Evolutionary conservation across 2,888 invertebrate genomes (phyloP).

Genomic region (Dichetophora obliterata): DNA sequence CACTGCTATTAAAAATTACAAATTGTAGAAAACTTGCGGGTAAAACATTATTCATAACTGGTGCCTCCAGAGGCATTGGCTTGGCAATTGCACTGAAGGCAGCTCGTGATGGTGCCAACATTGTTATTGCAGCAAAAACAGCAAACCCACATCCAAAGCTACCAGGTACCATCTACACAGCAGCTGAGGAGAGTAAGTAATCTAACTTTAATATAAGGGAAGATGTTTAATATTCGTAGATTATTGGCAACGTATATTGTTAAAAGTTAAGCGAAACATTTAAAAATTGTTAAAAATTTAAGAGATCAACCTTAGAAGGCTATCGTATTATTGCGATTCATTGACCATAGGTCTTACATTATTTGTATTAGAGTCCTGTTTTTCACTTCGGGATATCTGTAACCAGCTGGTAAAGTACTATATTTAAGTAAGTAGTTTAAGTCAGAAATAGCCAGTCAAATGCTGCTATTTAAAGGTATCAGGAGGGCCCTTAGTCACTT

Average conservation of each 20-base stretch:
- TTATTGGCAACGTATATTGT: neutral
- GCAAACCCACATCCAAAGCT: constrained; percentile 77
- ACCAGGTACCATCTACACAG: constrained; percentile 84
- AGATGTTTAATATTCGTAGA: neutral
- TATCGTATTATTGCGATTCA: neutral
- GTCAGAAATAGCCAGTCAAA: too few species aligned
- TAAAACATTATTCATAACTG: constrained; percentile 93
- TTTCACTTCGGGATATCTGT: too few species aligned
- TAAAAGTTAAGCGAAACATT: neutral
- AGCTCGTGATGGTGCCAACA: constrained; percentile 87
- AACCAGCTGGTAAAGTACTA: too few species aligned
- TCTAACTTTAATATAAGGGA: neutral
- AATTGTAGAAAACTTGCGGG: constrained; percentile 76
- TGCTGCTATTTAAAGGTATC: too few species aligned
- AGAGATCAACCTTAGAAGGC: neutral
- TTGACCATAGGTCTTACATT: too few species aligned
- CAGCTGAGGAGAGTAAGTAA: constrained; percentile 81
- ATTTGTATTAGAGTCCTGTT: too few species aligned
- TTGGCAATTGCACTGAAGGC: constrained; percentile 92
- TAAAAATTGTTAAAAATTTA: too few species aligned
- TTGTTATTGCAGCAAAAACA: constrained; percentile 91
- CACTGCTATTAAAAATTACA: neutral
- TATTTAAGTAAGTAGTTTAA: too few species aligned
- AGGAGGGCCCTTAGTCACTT: too few species aligned
- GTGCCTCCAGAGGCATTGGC: constrained; percentile 96